Evolutionary conservation across 2,113 vertebrate genomes (phyloP), one percentile per base, ranked within the genome.

Genomic region (Nycticryphes semicollaris): DNA sequence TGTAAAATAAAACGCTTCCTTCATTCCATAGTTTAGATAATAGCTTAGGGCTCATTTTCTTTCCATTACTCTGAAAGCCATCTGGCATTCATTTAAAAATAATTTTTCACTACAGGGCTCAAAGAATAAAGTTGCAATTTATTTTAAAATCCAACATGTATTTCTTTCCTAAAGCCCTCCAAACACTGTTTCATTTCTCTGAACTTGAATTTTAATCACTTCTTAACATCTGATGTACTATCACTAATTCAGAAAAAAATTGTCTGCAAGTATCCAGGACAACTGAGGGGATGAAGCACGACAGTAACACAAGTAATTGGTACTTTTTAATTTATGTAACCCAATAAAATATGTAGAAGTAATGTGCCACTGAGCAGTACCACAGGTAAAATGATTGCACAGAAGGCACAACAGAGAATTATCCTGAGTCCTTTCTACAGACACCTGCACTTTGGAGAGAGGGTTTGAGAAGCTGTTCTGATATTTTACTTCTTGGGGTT

Each of bases 21-120:
- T 89, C 77, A 27, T 69, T 81, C 17, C 69, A 87, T 5, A 87
- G 73, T 94, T 96, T 53, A 94, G 83, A 89, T 81, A 92, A 94
- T 60, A 81, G 86, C 90, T 90, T 84, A 84, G 21, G 56, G 41
- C 35, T 93, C 77, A 89, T 92, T 94, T 95, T 92, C 89, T 60
- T 90, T 90, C 76, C 76, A 64, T 84, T 87, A 72, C 53, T 95
- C 57, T 89, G 84, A 89, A 93, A 96, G 80, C 83, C 86, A 96
- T 93, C 94, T 96, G 95, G 86, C 62, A 82, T 91, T 91, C 37
- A 95, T 92, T 89, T 94, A 90, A 97, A 94, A 92, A 90, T 90
- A 89, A 68, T 91, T 95, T 90, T 94, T 95, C 77, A 93, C 57
- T 73, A 90, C 69, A 47, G 2, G 5, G 37, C 53, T 89, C 45